Evolutionary conservation across 2,113 vertebrate species (phyloP).

Genomic region (Oxygymnocypris stewartii): DNA sequence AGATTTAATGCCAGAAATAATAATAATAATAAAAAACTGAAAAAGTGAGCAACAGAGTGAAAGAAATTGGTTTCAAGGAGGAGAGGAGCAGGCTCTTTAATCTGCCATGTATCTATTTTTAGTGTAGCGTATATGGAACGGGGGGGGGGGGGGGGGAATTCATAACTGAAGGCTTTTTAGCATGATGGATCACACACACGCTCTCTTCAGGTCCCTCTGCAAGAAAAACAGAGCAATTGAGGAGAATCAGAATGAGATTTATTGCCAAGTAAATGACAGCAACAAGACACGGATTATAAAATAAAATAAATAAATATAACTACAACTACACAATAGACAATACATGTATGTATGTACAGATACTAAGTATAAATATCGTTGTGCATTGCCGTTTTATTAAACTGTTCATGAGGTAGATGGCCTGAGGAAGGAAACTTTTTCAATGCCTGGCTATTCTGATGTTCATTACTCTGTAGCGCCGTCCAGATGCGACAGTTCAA

Average conservation of each 20-base stretch:
- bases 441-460: too few species aligned
- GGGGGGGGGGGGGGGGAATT: slow-evolving; percentile 44
- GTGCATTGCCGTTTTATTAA: too few species aligned
- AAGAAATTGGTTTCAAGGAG: slow-evolving; percentile 29
- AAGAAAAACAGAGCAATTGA: slow-evolving; percentile 19
- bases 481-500: too few species aligned
- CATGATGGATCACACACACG: slow-evolving; percentile 26
- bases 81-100: slow-evolving; percentile 60
- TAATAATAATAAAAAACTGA: background rate
- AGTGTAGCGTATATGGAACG: slow-evolving; percentile 58
- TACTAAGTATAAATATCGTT: too few species aligned
- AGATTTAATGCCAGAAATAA: background rate
- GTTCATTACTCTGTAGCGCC: too few species aligned
- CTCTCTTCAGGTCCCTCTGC: slow-evolving; percentile 17
- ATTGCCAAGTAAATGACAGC: background rate
- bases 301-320: background rate
- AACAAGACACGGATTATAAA: too few species aligned
- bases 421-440: too few species aligned
- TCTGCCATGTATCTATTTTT: slow-evolving; percentile 71
- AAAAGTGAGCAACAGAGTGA: slow-evolving; percentile 25
- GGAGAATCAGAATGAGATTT: background rate
- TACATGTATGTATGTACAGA: too few species aligned
- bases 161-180: slow-evolving; percentile 52
- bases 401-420: too few species aligned
- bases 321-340: background rate